Percentiles rank a stretch among this genome's conserved stretches.
phyloP scores from a whole-genome alignment of 1,140 invertebrate genomes.

The Ostrea denselamellosa region DNA sequence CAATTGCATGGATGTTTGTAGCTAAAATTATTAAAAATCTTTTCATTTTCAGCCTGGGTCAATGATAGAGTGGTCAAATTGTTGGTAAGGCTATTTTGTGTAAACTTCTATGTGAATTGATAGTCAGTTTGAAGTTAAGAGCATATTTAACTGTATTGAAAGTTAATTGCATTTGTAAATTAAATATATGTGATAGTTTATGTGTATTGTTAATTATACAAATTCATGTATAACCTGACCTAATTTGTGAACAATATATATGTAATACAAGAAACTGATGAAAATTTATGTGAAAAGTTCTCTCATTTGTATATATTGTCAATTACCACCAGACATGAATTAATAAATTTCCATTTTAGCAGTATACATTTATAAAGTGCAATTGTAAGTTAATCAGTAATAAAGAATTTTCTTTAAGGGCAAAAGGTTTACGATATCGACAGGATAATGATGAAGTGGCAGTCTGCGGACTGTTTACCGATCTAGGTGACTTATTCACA shows the following conservation, averaged over 20 bases:
- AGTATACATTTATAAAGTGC: no score
- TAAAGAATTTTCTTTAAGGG: constrained; percentile 80
- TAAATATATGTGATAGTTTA: no score
- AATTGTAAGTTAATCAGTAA: not conserved
- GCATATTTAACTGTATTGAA: not conserved
- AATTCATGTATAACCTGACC: no score
- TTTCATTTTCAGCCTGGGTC: constrained; percentile 86
- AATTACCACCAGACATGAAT: no score
- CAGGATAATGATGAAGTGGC: constrained; percentile 92
- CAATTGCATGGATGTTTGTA: no score
- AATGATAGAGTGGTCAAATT: constrained; percentile 99
- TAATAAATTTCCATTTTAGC: no score
- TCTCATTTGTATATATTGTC: no score
- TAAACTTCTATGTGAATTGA: not conserved
- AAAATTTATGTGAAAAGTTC: no score
- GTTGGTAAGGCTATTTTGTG: constrained; percentile 83
- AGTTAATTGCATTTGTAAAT: not conserved
- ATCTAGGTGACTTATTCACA: constrained; percentile 96
- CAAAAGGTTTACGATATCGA: constrained; percentile 93
- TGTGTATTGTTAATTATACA: no score
- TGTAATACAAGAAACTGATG: no score
- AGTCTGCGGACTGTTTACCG: constrained; percentile 97
- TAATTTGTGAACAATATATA: no score
- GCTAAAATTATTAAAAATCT: not conserved
- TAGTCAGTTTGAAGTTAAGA: not conserved